These are phyloP conservation scores for Tenebrio molitor DNA, from an alignment of 1,140 invertebrate genomes.

Conservation along the genomic window DNA sequence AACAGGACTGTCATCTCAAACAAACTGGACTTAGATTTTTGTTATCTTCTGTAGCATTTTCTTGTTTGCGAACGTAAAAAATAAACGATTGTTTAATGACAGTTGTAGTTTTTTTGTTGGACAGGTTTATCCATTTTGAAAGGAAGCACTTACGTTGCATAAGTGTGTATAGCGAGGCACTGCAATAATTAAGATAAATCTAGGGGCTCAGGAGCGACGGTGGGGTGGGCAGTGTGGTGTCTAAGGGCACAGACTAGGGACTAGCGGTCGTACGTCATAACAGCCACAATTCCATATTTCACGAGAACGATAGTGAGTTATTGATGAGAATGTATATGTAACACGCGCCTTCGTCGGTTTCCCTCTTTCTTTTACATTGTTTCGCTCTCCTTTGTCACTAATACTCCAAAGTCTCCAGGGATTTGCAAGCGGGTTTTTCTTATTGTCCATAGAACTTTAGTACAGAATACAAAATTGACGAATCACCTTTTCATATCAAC, in stretches of 20 bases:
- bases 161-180: not conserved
- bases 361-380: conserved; percentile 53
- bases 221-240: conserved; percentile 13
- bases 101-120: no score
- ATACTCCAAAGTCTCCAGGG: conserved; percentile 52
- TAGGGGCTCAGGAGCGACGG: conserved; percentile 8
- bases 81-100: no score
- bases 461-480: conserved; percentile 57
- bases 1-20: no score
- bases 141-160: not conserved
- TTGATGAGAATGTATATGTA: conserved; percentile 61
- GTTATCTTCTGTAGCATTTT: no score
- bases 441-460: conserved; percentile 53
- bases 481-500: conserved; percentile 54
- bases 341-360: conserved; percentile 52
- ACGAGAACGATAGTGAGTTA: conserved; percentile 61
- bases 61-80: no score
- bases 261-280: conserved; percentile 54
- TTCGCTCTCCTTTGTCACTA: conserved; percentile 57
- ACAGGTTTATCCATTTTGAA: no score
- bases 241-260: conserved; percentile 17
- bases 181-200: conserved; percentile 48
- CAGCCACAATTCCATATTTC: conserved; percentile 61
- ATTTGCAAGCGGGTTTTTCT: conserved; percentile 47
- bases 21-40: no score